A percentile compares a stretch with the other conserved stretches of the same genome.
These are phyloP conservation scores for Eristalinus sepulchralis DNA, from an alignment of 2,888 invertebrate species.

Conservation along the genomic window DNA sequence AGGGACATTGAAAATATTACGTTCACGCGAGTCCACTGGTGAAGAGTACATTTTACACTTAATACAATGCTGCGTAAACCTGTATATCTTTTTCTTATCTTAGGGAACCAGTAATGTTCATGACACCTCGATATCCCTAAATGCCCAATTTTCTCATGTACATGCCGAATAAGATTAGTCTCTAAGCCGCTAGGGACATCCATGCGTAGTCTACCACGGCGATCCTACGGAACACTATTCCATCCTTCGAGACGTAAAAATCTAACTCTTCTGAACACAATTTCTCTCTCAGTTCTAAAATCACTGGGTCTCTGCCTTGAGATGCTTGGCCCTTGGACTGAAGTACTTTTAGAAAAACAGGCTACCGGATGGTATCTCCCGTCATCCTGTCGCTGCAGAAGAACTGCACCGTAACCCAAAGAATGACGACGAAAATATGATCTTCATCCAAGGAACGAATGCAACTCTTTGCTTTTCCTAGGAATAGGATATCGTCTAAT, in stretches of 20 bases:
- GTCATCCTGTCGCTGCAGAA: slow-evolving; percentile 68
- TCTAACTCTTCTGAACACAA: not conserved
- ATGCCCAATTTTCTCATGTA: slow-evolving; percentile 70
- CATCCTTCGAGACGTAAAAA: not conserved
- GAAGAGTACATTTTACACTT: slow-evolving; percentile 18
- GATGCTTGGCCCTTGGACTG: slow-evolving; percentile 72
- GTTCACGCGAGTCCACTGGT: not conserved
- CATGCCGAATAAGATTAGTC: slow-evolving; percentile 73
- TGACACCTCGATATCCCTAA: not conserved
- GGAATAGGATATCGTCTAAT: no score
- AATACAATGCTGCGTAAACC: slow-evolving; percentile 12
- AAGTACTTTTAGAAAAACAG: slow-evolving; percentile 74
- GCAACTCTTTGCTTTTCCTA: no score
- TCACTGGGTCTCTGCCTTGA: not conserved
- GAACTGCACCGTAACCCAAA: slow-evolving; percentile 72
- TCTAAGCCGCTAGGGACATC: slow-evolving; percentile 73
- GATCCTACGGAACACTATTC: slow-evolving; percentile 5
- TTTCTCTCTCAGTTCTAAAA: not conserved
- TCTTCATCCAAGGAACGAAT: no score
- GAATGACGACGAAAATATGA: no score
- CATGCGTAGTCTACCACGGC: slow-evolving; percentile 55
- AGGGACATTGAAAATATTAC: not conserved
- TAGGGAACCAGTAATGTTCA: slow-evolving; percentile 21
- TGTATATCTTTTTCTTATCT: slow-evolving; percentile 8
- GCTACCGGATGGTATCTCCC: slow-evolving; percentile 73